Evolutionary conservation across 2,113 vertebrate genomes (phyloP).

Genomic region (Podarcis raffonei): DNA sequence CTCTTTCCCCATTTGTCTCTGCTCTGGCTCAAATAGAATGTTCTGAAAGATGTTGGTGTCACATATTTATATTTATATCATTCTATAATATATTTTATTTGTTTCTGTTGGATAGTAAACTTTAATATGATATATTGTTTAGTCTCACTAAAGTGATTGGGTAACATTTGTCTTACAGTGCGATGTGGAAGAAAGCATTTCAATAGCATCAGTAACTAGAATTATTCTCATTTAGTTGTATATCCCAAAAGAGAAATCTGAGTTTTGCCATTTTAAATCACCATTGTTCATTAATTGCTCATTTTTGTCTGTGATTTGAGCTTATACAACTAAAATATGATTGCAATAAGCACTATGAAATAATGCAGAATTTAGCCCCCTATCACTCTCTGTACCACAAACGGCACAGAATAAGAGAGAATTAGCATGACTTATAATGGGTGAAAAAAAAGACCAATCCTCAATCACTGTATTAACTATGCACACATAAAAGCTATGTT

Average conservation of each 20-base stretch:
- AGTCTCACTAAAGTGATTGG: background rate
- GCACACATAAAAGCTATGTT: conserved; percentile 1
- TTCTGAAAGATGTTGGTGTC: background rate
- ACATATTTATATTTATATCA: background rate
- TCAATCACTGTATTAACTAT: background rate
- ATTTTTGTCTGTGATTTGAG: background rate
- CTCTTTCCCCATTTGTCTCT: background rate
- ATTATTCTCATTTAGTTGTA: background rate
- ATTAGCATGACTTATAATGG: background rate
- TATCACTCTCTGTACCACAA: background rate
- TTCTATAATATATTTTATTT: background rate
- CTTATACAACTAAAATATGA: background rate
- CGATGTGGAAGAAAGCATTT: background rate
- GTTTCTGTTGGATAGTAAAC: background rate
- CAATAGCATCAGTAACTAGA: background rate
- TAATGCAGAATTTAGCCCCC: background rate
- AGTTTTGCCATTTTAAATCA: background rate
- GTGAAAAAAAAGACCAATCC: background rate
- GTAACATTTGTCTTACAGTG: background rate
- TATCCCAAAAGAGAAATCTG: background rate
- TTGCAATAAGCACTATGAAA: background rate
- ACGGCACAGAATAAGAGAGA: background rate
- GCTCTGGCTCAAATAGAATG: background rate
- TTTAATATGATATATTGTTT: background rate
- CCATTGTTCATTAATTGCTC: background rate